Percentiles rank a stretch among this genome's conserved stretches.
Conservation (phyloP, 1,140 invertebrate genomes). For the Meloidogyne chitwoodi region DNA sequence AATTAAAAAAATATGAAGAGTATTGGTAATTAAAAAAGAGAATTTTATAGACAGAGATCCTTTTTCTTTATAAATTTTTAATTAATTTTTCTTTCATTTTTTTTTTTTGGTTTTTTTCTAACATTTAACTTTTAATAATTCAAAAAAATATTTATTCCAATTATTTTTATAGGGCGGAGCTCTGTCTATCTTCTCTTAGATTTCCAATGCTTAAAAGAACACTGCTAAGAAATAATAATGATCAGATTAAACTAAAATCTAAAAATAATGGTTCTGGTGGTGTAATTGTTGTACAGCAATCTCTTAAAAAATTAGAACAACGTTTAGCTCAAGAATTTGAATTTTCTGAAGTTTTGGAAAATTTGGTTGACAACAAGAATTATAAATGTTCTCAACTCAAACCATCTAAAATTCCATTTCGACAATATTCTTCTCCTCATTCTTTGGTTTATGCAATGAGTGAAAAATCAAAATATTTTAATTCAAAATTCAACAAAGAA, state of each 20-base stretch:
- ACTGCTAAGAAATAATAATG: not conserved
- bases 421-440: not conserved
- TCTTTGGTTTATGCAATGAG: not conserved
- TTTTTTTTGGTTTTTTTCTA: not conserved
- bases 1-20: not conserved
- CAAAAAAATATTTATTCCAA: not conserved
- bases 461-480: not conserved
- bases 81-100: not conserved
- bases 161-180: not conserved
- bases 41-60: slow-evolving; percentile 4
- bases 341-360: slow-evolving; percentile 10
- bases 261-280: not conserved
- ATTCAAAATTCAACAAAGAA: not conserved
- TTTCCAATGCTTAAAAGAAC: not conserved
- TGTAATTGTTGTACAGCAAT: not conserved
- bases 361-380: not conserved
- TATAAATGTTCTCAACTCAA: not conserved
- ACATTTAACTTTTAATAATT: no score
- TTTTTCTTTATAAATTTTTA: not conserved
- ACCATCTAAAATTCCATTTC: not conserved
- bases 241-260: not conserved
- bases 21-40: no score
- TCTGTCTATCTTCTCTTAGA: slow-evolving; percentile 7
- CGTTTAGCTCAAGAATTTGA: not conserved
- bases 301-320: slow-evolving; percentile 5